These are phyloP conservation scores for Philopotamus ludificatus DNA, from an alignment of 1,140 invertebrate species.

Conservation along the genomic window DNA sequence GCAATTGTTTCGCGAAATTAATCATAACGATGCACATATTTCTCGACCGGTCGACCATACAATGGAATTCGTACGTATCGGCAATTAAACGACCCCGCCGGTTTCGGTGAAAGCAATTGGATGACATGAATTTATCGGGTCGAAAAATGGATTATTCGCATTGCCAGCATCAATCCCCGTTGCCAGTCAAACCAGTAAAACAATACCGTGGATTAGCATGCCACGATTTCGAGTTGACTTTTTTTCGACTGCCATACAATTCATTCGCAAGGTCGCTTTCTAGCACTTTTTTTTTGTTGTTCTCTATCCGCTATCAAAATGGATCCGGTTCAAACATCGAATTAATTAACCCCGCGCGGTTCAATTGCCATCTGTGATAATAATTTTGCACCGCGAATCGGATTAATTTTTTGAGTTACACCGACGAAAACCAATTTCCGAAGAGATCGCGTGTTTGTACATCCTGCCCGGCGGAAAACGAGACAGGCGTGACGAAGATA, in stretches of 20 bases:
- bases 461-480: background rate
- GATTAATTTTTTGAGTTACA: background rate
- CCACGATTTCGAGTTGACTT: background rate
- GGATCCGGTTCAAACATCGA: too few relatives aligned
- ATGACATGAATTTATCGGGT: background rate
- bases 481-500: constrained; percentile 13
- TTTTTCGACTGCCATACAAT: background rate
- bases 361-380: too few relatives aligned
- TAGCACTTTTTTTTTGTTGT: too few relatives aligned
- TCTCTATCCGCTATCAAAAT: too few relatives aligned
- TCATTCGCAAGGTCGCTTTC: background rate
- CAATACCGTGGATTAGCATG: background rate
- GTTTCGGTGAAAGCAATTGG: background rate
- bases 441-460: constrained; percentile 13
- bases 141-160: background rate
- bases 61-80: background rate
- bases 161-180: background rate
- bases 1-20: background rate
- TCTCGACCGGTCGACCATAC: background rate
- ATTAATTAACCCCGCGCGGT: too few relatives aligned
- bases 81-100: background rate
- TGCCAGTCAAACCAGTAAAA: background rate
- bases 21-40: background rate
- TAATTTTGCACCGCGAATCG: too few relatives aligned
- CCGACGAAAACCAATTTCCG: background rate